Base-by-base conservation (phyloP, 2,797 vertebrate species). In the Bradypodion pumilum region DNA sequence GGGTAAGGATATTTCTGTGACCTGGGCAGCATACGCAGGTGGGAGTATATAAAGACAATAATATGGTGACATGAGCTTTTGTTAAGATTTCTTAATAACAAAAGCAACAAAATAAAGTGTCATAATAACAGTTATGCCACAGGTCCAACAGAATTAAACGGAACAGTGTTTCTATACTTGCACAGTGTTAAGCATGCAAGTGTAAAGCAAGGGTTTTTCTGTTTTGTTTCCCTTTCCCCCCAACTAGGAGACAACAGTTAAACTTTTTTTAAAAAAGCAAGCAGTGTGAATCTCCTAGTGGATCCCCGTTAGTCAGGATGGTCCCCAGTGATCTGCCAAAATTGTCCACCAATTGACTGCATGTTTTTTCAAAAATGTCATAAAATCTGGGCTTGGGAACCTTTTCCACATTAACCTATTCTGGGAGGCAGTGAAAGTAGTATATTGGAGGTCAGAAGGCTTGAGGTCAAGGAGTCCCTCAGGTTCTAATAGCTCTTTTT, bases 1-100 rank as follows among this genome's bases (percentile, higher is more conserved):
- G 44, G 73, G 84, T 85, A 85, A 85, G 84, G 56, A 37, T 75
- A 56, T 82, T 75, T 29, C 40, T 46, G 40, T 5, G 12, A 2
- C 25, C 29, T 73, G 12, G 25, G 42, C 42, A 15, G 12, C 1
- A 12, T 27, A 19, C 32, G 52, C 10, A 62, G 40, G 73, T 16
- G 10, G 40, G 21, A 9, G 23, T 60, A 27, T 44, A 16, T 21
- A 49, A 7, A 32, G 42, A 68, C 23, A 66, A 29, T 27, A 27
- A 32, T 21, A 16, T 29, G 25, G 9, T 8, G 12, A n/a, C 12
- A 37, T 4, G 9, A 80, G 21, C 32, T 68, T 25, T 52, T 52
- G 27, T 19, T 56, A 56, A 56, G 19, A 19, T 19, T 56, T 56
- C 52, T 19, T 56, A 56, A 56, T 5, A 56, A 21, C 52, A 56